Evolutionary conservation across 2,113 vertebrate species (phyloP), one percentile per base, ranked within the genome.

Genomic region (Ariopsis seemanni): DNA sequence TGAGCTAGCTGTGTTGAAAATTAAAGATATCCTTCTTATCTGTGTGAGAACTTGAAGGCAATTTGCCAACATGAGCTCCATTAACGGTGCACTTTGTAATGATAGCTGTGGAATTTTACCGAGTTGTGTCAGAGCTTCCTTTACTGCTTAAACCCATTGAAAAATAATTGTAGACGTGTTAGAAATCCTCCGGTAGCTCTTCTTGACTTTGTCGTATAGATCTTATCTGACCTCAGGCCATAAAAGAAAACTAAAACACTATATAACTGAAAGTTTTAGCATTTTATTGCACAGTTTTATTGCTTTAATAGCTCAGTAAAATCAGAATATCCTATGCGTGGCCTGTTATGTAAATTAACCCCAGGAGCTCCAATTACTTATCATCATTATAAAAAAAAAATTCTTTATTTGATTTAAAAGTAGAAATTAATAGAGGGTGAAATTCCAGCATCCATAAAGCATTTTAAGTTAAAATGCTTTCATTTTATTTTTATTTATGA

Each of bases 61-160:
- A 92, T 94, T 93, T 92, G 89, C 91, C 87, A 93, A 91, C 91
- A 90, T 90, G 90, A 88, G 80, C 77, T 67, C 91, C 90, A 91
- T 93, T 92, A 94, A 93, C 91, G 89, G 88, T 88, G 90, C 86
- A 89, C 86, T 91, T 92, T 94, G 90, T 91, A 94, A 94, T 91
- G 93, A 94, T 94, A 92, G 88, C 90, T 89, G 88, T 88, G 88
- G 89, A 93, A 93, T 94, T 93, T 92, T 92, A 94, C 94, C 94
- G 92, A 91, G 90, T 90, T 91, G 74, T 87, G 89, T 88, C 84
- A 55, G 20, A 82, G 89, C 88, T 93, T 92, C 88, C 93, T 93
- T 94, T 92, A 94, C 91, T 90, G 93, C 87, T 91, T 93, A 92
- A 94, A 92, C 87, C 93, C 90, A 93, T 94, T 95, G 92, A 85